Base-by-base conservation (phyloP, 2,113 vertebrate genomes). In the Corvus hawaiiensis region DNA sequence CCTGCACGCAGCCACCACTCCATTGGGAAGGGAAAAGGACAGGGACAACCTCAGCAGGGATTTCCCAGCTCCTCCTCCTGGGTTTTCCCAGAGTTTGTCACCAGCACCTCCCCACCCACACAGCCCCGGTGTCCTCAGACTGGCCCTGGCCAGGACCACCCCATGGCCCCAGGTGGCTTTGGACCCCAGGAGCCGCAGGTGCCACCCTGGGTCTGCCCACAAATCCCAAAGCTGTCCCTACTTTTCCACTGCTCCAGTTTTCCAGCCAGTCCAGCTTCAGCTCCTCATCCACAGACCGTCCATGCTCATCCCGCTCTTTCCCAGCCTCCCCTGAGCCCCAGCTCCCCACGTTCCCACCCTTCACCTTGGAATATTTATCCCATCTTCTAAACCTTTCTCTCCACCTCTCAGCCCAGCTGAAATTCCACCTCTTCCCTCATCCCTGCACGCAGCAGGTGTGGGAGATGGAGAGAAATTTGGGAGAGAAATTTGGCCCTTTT, bases 71-170 rank as follows among this genome's bases (percentile, higher is more conserved):
- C 33, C 37, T 78, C 32, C 51, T 61, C 7, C 30, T 10, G 27
- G 33, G 7, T 4, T 16, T 3, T 39, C 41, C 51, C 9, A 7
- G 51, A 8, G 27, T 18, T 84, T 55, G 56, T 20, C 67, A 44
- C 66, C n/a, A 17, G 14, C 28, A 49, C 17, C 30, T 86, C 33
- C 84, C 11, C 16, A 26, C 56, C 56, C 44, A 13, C 28, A 16
- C 0, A 1, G 21, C 7, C n/a, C 5, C 0, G 0, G 12, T 61
- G 59, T 37, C 44, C n/a, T 56, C 73, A 2, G 20, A 5, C 23
- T 8, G 8, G 7, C 2, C 26, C 8, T 11, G 37, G 22, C 8
- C n/a, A 58, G 14, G 24, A 52, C 11, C 24, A 73, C 33, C n/a
- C 7, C 49, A 4, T 2, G 4, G 9, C 6, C 30, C 9, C 18